These are phyloP conservation scores for Tetropium fuscum DNA, from an alignment of 2,888 invertebrate genomes.

Conservation along the genomic window DNA sequence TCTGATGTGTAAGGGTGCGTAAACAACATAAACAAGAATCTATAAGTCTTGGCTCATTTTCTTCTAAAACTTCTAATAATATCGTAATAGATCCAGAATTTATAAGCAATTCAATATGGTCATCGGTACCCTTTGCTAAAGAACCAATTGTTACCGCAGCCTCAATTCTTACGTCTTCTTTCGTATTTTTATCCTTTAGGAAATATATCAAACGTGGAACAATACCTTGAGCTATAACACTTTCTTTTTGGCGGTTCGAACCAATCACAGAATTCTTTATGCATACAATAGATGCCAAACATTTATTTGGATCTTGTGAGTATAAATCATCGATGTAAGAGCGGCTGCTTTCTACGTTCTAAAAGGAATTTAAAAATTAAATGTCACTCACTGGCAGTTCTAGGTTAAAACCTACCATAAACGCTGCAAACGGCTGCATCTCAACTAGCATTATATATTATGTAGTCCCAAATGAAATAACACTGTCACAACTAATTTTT, in stretches of 20 bases:
- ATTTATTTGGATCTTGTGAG: constrained; percentile 75
- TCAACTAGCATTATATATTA: constrained; percentile 57
- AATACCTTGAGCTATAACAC: constrained; percentile 88
- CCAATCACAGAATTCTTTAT: constrained; percentile 95
- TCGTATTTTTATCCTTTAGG: constrained; percentile 74
- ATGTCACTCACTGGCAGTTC: constrained; percentile 28
- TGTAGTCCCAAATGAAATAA: too few species aligned
- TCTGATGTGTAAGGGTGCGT: constrained; percentile 75
- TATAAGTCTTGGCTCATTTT: constrained; percentile 73
- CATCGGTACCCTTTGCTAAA: constrained; percentile 87
- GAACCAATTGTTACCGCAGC: constrained; percentile 90
- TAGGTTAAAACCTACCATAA: constrained; percentile 69
- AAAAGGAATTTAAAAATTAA: constrained; percentile 55
- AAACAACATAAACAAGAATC: constrained; percentile 88
- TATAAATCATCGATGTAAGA: constrained; percentile 86
- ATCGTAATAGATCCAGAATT: constrained; percentile 82
- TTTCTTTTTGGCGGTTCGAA: constrained; percentile 90
- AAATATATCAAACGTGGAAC: constrained; percentile 86
- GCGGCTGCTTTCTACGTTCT: constrained; percentile 87
- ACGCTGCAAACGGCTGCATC: constrained; percentile 69
- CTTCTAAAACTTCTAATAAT: constrained; percentile 77
- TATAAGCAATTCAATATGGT: constrained; percentile 82
- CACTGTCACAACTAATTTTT: too few species aligned
- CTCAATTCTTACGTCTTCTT: constrained; percentile 79
- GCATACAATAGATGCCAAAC: constrained; percentile 81